These are phyloP conservation scores for Hemibagrus guttatus DNA, from an alignment of 2,797 vertebrate species.

Conservation along the genomic window DNA sequence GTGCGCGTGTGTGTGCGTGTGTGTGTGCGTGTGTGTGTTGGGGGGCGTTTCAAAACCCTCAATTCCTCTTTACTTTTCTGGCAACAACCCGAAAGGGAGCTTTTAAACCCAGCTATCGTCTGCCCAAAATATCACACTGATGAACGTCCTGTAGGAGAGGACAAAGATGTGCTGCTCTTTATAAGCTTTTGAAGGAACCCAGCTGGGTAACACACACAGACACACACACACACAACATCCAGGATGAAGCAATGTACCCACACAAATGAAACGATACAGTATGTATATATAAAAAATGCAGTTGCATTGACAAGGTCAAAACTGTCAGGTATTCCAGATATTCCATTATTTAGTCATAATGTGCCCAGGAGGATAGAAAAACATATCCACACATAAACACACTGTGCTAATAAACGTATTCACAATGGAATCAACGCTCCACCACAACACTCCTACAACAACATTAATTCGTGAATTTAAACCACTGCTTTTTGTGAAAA, in stretches of 20 bases:
- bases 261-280: background rate
- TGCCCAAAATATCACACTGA: conserved; percentile 65
- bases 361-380: background rate
- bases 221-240: conserved; percentile 6
- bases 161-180: conserved; percentile 40
- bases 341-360: background rate
- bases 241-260: conserved; percentile 30
- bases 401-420: background rate
- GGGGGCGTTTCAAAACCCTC: conserved; percentile 32
- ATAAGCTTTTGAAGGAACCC: conserved; percentile 40
- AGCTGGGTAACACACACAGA: conserved; percentile 45
- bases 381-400: background rate
- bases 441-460: conserved; percentile 14
- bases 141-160: conserved; percentile 57
- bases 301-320: background rate
- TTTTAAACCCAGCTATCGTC: conserved; percentile 60
- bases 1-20: conserved; percentile 12
- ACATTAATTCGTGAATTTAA: conserved; percentile 26
- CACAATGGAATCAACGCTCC: background rate
- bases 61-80: conserved; percentile 45
- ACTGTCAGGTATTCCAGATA: background rate
- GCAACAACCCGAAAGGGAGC: conserved; percentile 51
- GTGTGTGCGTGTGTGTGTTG: conserved; percentile 20
- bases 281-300: too few species aligned
- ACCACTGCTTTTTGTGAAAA: conserved; percentile 18